phyloP scores from a whole-genome alignment of 2,888 invertebrate genomes.

The Drosophila cognata region DNA sequence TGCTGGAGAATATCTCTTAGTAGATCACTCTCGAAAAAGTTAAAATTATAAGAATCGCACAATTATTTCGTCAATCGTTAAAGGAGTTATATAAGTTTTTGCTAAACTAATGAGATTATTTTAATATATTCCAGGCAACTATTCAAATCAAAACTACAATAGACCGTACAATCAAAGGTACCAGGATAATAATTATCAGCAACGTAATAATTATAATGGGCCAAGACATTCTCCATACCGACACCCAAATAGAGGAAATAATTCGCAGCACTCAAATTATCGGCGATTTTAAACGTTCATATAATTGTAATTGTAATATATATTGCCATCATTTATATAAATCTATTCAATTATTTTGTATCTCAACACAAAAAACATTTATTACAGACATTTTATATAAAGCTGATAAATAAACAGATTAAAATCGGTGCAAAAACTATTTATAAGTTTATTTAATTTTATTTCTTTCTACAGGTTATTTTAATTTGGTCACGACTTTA shows the following conservation, averaged over 20 bases:
- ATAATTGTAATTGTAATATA: background rate
- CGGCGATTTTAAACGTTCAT: slow-evolving; percentile 39
- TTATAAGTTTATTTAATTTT: background rate
- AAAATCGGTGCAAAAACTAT: background rate
- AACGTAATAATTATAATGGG: slow-evolving; percentile 34
- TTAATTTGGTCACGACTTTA: background rate
- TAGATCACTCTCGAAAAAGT: background rate
- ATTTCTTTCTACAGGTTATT: background rate
- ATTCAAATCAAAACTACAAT: slow-evolving; percentile 40
- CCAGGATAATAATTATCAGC: slow-evolving; percentile 40
- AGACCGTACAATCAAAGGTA: slow-evolving; percentile 42
- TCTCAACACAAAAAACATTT: background rate
- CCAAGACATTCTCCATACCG: slow-evolving; percentile 36
- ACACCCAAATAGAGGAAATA: slow-evolving; percentile 35
- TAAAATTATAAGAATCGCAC: background rate
- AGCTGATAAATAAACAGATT: background rate
- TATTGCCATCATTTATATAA: slow-evolving; percentile 1
- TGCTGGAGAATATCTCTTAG: background rate
- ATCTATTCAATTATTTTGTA: slow-evolving; percentile 1
- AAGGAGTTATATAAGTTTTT: background rate
- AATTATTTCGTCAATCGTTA: background rate
- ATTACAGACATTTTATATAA: background rate
- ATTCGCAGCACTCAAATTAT: slow-evolving; percentile 44
- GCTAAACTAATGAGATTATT: background rate
- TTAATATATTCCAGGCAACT: slow-evolving; percentile 30